Percentiles rank a stretch among this genome's conserved stretches.
Evolutionary conservation across 1,140 invertebrate genomes (phyloP).

Genomic region (Pectinophora gossypiella): DNA sequence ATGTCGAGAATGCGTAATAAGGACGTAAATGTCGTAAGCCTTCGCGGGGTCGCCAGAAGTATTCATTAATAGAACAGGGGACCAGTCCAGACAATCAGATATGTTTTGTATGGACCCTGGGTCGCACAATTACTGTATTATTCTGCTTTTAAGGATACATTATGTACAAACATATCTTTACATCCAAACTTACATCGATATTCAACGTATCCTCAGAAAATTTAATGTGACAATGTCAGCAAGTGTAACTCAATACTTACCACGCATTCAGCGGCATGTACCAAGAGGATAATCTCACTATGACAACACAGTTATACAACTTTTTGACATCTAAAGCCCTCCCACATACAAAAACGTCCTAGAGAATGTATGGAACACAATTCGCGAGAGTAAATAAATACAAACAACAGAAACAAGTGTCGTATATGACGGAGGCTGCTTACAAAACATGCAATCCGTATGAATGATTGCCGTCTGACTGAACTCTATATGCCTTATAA

Average conservation of each 20-base stretch:
- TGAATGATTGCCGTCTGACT: slow-evolving; percentile 50
- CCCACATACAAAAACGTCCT: slow-evolving; percentile 15
- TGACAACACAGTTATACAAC: slow-evolving; percentile 12
- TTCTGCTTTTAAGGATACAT: not conserved
- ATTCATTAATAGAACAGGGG: slow-evolving; percentile 45
- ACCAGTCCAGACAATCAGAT: slow-evolving; percentile 50
- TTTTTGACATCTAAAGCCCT: slow-evolving; percentile 23
- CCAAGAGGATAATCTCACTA: slow-evolving; percentile 1
- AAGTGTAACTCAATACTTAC: not conserved
- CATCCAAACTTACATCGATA: too few relatives aligned
- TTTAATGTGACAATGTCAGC: not conserved
- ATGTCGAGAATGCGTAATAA: slow-evolving; percentile 73
- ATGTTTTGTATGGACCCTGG: slow-evolving; percentile 34
- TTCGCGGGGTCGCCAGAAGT: slow-evolving; percentile 44
- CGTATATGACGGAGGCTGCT: slow-evolving; percentile 37
- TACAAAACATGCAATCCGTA: slow-evolving; percentile 53
- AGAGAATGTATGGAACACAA: slow-evolving; percentile 26
- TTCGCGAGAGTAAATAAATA: slow-evolving; percentile 44
- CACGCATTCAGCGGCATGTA: not conserved
- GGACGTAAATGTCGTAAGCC: slow-evolving; percentile 65
- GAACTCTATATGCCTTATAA: slow-evolving; percentile 44
- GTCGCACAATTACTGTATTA: not conserved
- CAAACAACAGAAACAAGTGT: slow-evolving; percentile 42
- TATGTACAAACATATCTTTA: too few relatives aligned
- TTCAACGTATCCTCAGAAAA: not conserved